These are phyloP conservation scores for Lophius piscatorius DNA, from an alignment of 2,113 vertebrate species.

Conservation along the genomic window DNA sequence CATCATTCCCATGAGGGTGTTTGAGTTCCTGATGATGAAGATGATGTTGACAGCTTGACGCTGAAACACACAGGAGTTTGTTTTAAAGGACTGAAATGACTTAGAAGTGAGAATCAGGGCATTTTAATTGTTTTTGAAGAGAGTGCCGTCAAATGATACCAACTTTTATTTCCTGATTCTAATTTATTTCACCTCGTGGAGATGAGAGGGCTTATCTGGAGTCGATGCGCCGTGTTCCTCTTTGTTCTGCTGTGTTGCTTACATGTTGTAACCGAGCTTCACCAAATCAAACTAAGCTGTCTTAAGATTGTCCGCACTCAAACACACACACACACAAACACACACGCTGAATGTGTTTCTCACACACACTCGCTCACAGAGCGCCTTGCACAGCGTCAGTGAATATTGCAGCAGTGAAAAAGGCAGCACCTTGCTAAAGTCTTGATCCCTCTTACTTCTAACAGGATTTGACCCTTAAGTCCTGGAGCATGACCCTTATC, in stretches of 20 bases:
- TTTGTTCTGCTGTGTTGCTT: not conserved
- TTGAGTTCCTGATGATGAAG: too few species aligned
- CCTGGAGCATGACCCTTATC: slow-evolving; percentile 70
- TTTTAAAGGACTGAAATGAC: too few species aligned
- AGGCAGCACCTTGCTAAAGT: slow-evolving; percentile 49
- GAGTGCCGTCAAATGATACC: too few species aligned
- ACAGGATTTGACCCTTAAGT: slow-evolving; percentile 82
- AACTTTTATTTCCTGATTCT: not conserved
- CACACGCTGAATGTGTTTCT: too few species aligned
- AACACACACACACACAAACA: slow-evolving; percentile 11
- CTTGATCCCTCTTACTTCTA: slow-evolving; percentile 76
- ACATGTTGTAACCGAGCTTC: not conserved
- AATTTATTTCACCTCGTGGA: not conserved
- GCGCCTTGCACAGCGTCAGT: slow-evolving; percentile 46
- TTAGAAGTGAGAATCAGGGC: too few species aligned
- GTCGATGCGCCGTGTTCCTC: slow-evolving; percentile 1
- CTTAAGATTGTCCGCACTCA: not conserved
- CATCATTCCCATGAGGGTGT: too few species aligned
- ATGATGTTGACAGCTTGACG: too few species aligned
- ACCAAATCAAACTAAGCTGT: slow-evolving; percentile 2
- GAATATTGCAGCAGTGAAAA: slow-evolving; percentile 52
- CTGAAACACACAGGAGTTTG: too few species aligned
- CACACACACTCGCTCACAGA: slow-evolving; percentile 7
- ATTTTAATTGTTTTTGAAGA: too few species aligned
- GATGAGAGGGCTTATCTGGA: not conserved